Evolutionary conservation across 2,113 vertebrate genomes (phyloP).

Genomic region (Ibidorhyncha struthersii): DNA sequence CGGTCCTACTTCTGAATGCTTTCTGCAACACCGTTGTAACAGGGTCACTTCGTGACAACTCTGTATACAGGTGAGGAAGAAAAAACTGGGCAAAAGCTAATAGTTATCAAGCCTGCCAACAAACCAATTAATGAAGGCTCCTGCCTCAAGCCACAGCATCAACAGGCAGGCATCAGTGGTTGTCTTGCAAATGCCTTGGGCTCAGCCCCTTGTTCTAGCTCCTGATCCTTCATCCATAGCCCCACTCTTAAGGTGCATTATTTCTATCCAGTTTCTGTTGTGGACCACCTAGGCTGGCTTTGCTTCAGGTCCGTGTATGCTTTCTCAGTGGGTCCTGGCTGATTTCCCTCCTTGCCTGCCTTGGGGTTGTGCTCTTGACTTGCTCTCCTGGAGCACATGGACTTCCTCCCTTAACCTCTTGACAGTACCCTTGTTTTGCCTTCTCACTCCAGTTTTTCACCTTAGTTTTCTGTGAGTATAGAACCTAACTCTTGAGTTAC

Average conservation of each 20-base stretch:
- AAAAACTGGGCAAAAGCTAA: not conserved
- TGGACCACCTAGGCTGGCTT: not conserved
- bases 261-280: not conserved
- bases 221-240: not conserved
- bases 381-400: not conserved
- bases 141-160: not conserved
- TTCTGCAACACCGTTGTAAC: not conserved
- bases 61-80: not conserved
- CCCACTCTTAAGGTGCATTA: not conserved
- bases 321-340: rapidly evolving
- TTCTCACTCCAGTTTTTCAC: not conserved
- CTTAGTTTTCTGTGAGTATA: not conserved
- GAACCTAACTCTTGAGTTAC: not conserved
- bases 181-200: not conserved
- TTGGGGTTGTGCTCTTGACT: not conserved
- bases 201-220: not conserved
- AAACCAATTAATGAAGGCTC: not conserved
- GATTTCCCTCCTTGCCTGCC: not conserved
- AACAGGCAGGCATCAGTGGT: not conserved
- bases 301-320: rapidly evolving
- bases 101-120: not conserved
- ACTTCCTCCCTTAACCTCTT: not conserved
- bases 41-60: not conserved
- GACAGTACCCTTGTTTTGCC: not conserved
- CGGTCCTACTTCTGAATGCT: not conserved